Percentiles rank a stretch among this genome's conserved stretches.
phyloP scores from a whole-genome alignment of 2,797 vertebrate genomes.

The Pantherophis alleghaniensis region DNA sequence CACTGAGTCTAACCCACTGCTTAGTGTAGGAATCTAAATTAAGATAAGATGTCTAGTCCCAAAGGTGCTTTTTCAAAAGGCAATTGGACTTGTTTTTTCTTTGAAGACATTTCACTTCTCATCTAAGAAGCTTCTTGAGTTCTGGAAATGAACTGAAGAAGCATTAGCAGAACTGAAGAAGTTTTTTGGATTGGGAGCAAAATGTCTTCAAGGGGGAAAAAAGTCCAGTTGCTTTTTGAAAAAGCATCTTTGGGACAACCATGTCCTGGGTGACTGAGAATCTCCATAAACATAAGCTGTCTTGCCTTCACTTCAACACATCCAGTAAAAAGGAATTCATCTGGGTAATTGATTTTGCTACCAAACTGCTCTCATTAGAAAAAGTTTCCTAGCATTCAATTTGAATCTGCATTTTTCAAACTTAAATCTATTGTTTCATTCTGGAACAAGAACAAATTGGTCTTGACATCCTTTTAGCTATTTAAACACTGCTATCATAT shows the following conservation, averaged over 20 bases:
- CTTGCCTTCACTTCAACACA: neutral
- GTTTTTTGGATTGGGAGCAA: too few relatives aligned
- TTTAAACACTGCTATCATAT: neutral
- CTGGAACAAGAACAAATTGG: neutral
- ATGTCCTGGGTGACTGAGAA: neutral
- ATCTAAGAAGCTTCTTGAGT: too few relatives aligned
- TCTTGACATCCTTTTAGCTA: neutral
- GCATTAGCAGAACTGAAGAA: too few relatives aligned
- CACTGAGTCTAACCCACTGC: neutral
- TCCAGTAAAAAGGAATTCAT: neutral
- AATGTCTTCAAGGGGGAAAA: too few relatives aligned
- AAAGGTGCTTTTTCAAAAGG: neutral
- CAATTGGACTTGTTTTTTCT: neutral
- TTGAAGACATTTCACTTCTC: too few relatives aligned
- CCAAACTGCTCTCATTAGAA: neutral
- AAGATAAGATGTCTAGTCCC: neutral
- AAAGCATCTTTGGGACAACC: neutral
- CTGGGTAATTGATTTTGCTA: neutral
- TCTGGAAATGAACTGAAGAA: too few relatives aligned
- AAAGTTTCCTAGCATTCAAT: neutral
- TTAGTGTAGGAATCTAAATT: neutral
- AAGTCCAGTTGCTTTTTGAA: neutral
- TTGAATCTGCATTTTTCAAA: neutral
- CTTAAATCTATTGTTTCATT: neutral
- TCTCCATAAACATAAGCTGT: neutral